phyloP scores from a whole-genome alignment of 2,888 invertebrate species.

The Polia nebulosa region DNA sequence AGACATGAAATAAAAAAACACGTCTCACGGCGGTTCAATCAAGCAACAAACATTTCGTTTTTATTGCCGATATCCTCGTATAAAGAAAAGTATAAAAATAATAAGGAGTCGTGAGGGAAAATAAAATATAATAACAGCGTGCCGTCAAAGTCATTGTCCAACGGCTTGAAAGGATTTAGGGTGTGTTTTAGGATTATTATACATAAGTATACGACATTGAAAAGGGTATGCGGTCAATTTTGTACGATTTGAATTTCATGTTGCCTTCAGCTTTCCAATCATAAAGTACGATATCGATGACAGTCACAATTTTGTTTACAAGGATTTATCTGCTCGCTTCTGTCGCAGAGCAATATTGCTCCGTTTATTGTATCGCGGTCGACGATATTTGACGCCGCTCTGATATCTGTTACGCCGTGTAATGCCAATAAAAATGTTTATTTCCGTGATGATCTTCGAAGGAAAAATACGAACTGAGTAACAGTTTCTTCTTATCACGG shows the following conservation, averaged over 20 bases:
- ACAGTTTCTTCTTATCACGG: constrained; percentile 37
- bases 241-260: constrained; percentile 83
- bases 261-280: constrained; percentile 78
- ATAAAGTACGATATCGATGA: constrained; percentile 86
- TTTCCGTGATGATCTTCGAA: constrained; percentile 53
- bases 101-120: constrained; percentile 85
- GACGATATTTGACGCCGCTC: constrained; percentile 60
- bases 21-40: constrained; percentile 83
- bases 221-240: constrained; percentile 83
- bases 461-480: constrained; percentile 28
- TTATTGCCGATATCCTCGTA: constrained; percentile 87
- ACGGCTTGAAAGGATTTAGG: constrained; percentile 80
- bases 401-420: constrained; percentile 63
- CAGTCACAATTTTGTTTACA: constrained; percentile 88
- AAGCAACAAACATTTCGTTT: constrained; percentile 86
- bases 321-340: constrained; percentile 80
- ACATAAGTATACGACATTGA: constrained; percentile 71
- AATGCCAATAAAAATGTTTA: constrained; percentile 65
- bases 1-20: constrained; percentile 76
- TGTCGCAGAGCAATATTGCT: constrained; percentile 66
- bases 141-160: constrained; percentile 81
- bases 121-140: constrained; percentile 87
- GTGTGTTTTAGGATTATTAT: constrained; percentile 74
- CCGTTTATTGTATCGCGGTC: constrained; percentile 63
- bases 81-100: constrained; percentile 88